A percentile compares a stretch with the other conserved stretches of the same genome.
phyloP scores from a whole-genome alignment of 2,888 invertebrate genomes.

The Synanthedon andrenaeformis region DNA sequence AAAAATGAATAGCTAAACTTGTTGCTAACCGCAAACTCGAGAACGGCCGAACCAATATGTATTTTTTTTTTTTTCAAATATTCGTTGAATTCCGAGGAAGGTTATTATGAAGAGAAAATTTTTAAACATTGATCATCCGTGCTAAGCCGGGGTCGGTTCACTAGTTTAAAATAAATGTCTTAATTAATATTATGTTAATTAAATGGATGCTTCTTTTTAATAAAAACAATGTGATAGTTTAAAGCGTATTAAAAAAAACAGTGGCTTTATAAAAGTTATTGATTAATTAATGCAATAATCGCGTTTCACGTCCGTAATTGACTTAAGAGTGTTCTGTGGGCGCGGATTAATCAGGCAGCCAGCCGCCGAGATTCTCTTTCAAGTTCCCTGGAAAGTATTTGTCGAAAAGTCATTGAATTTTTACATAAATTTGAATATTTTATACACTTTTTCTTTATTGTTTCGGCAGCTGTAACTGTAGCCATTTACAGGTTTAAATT shows the following conservation, averaged over 20 bases:
- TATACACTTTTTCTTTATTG: conserved; percentile 1
- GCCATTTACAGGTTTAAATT: neutral
- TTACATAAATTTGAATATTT: conserved; percentile 7
- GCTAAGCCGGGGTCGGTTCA: no score
- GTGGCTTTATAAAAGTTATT: neutral
- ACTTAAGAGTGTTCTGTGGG: conserved; percentile 1
- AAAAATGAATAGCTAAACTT: no score
- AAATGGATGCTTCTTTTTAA: no score
- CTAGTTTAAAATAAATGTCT: no score
- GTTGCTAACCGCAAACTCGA: no score
- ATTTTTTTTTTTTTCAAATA: no score
- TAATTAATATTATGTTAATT: no score
- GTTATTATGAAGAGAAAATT: no score
- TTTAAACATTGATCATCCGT: no score
- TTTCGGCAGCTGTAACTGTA: neutral
- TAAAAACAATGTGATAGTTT: no score
- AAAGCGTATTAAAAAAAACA: neutral
- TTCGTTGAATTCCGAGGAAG: no score
- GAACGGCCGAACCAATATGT: no score
- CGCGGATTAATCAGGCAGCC: conserved; percentile 6
- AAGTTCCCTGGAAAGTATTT: conserved; percentile 3
- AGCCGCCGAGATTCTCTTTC: conserved; percentile 5
- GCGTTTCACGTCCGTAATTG: conserved; percentile 2
- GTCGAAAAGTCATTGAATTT: conserved; percentile 4
- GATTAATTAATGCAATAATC: conserved; percentile 3